Conservation (phyloP, 2,113 vertebrate species). For the Carlito syrichta region DNA sequence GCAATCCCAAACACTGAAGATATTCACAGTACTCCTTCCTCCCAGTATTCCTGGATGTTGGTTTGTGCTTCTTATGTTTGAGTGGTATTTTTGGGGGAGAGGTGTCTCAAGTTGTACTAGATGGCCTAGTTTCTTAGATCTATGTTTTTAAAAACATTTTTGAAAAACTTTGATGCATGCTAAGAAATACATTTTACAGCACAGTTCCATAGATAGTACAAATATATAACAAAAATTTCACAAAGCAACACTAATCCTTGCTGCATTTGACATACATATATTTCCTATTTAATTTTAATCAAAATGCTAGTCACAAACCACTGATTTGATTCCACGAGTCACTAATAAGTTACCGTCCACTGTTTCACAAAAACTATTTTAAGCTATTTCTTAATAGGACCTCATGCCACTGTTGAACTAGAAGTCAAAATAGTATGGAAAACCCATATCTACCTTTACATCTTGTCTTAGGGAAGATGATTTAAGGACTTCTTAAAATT, state of each 20-base stretch:
- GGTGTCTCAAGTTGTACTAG: not conserved
- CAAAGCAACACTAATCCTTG: not conserved
- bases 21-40: not conserved
- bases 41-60: not conserved
- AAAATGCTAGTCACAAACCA: not conserved
- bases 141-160: not conserved
- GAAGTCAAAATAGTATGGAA: not conserved
- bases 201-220: not conserved
- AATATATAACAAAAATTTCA: not conserved
- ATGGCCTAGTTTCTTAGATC: not conserved
- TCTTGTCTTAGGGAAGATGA: not conserved
- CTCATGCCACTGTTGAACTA: not conserved
- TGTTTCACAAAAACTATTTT: not conserved
- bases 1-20: not conserved
- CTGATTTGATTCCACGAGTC: not conserved
- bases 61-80: not conserved
- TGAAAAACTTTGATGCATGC: not conserved
- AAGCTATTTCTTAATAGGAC: slow-evolving; percentile 2
- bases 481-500: slow-evolving; percentile 30
- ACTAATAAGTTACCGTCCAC: not conserved
- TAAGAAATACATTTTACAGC: not conserved
- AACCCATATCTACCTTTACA: slow-evolving; percentile 16
- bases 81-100: not conserved
- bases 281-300: not conserved
- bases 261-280: not conserved